Base-by-base conservation (phyloP, 2,888 invertebrate species). In the Amaurobius ferox region DNA sequence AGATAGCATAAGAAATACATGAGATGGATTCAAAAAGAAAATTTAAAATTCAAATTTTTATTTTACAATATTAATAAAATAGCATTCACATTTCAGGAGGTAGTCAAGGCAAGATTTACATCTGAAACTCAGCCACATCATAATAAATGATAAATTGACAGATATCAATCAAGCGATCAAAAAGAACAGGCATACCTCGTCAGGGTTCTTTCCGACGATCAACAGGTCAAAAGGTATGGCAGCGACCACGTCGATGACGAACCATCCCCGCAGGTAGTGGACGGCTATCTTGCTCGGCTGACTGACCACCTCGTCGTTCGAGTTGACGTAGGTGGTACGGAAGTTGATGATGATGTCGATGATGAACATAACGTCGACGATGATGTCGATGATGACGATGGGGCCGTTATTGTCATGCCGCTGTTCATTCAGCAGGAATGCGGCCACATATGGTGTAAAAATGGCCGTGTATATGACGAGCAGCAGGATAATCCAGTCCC, bases 291-390 rank as follows among this genome's bases (percentile, higher is more conserved):
- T 96, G 89, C 96, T 96, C 74, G 98, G 98, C 93, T 98, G 97
- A 83, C 98, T 98, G 89, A 99, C 98, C 89, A 88, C 89, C 92
- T 99, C 98, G 91, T 98, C 98, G 90, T 97, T 98, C 90, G 95
- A 95, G 92, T 98, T 97, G 90, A 99, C 98, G 93, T 98, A 99
- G 86, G 99, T 99, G 89, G 99, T 99, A 90, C 99, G 96, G 93
- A 99, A 99, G 93, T 99, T 99, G 93, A 99, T 99, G 90, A 98
- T 93, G 92, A 99, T 99, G 93, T 99, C 99, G 92, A 99, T 95
- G 93, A 99, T 98, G 93, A 99, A 99, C 92, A 98, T 99, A 90
- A 97, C 96, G 93, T 97, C 97, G 92, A 97, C 97, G 91, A 99
- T 96, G 92, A 99, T 94, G 92, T 99, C 99, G 91, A 99, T 97